Conservation (phyloP, 1,140 invertebrate species). For the Musca vetustissima region DNA sequence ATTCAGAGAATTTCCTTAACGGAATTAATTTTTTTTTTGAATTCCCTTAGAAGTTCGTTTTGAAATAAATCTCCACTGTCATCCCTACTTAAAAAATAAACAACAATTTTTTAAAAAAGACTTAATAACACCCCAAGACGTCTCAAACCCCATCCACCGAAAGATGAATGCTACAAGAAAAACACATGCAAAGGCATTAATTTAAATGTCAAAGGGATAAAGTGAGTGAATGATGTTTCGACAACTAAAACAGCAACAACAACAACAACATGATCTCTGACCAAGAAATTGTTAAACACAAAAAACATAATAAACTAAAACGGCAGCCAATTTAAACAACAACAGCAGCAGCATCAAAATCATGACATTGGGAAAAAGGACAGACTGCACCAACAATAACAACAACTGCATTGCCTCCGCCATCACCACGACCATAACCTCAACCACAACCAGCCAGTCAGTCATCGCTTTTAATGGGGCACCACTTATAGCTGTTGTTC, state of each 20-base stretch:
- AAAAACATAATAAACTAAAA: neutral
- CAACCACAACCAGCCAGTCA: neutral
- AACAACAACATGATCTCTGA: neutral
- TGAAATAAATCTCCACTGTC: neutral
- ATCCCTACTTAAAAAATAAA: neutral
- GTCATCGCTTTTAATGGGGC: no score
- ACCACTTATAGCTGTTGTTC: no score
- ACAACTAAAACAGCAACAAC: neutral
- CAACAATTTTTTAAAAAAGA: neutral
- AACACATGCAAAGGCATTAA: constrained; percentile 24
- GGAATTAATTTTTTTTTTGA: no score
- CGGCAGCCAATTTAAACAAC: constrained; percentile 18
- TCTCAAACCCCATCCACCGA: no score
- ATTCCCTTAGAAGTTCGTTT: no score
- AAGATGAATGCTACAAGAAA: neutral
- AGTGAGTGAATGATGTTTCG: neutral
- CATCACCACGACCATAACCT: neutral
- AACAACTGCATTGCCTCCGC: neutral
- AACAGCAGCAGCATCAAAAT: neutral
- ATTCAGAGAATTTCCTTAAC: no score
- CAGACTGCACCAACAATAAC: neutral
- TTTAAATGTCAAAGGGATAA: constrained; percentile 22
- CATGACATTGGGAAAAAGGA: neutral
- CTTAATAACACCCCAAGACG: no score
- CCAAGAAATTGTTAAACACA: no score